Conservation (phyloP, 2,797 vertebrate genomes). For the Enteromius argenteus region DNA sequence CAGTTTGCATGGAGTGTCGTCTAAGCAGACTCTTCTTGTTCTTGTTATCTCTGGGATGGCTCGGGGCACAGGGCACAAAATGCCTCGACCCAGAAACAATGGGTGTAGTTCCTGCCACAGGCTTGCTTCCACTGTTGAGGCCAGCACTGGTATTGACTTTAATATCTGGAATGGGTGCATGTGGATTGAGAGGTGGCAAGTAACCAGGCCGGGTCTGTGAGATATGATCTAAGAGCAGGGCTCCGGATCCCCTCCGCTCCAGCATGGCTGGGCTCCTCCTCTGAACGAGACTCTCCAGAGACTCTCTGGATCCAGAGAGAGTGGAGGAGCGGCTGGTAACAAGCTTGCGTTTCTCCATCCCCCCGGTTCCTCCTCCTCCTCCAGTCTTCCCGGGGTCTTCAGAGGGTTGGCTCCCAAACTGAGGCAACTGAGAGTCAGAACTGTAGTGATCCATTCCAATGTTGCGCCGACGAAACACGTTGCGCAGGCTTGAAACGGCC, state of each 20-base stretch:
- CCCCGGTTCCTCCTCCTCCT: constrained; percentile 17
- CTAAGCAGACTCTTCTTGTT: constrained; percentile 82
- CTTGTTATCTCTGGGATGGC: constrained; percentile 79
- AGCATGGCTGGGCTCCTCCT: constrained; percentile 72
- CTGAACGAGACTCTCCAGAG: constrained; percentile 74
- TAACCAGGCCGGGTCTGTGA: constrained; percentile 82
- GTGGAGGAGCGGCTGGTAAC: constrained; percentile 75
- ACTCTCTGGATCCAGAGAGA: constrained; percentile 79
- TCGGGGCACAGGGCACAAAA: constrained; percentile 78
- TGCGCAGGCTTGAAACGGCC: constrained; percentile 83
- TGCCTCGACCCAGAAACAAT: constrained; percentile 75
- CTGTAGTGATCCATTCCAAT: constrained; percentile 86
- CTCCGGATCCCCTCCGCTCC: constrained; percentile 82
- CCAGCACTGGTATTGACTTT: constrained; percentile 66
- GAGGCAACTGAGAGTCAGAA: constrained; percentile 86
- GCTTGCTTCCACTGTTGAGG: constrained; percentile 37
- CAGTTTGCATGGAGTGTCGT: constrained; percentile 89
- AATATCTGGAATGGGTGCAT: constrained; percentile 78
- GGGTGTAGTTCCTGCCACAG: constrained; percentile 57
- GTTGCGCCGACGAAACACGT: constrained; percentile 81
- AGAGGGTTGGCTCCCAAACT: constrained; percentile 64
- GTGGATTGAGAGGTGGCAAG: constrained; percentile 86
- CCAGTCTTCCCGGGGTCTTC: constrained; percentile 62
- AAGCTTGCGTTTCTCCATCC: constrained; percentile 79
- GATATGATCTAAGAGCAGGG: constrained; percentile 79